A percentile compares a stretch with the other conserved stretches of the same genome.
Evolutionary conservation across 23 tunicate genomes (phyloP).

Genomic region (Oikopleura vanhoeffeni): DNA sequence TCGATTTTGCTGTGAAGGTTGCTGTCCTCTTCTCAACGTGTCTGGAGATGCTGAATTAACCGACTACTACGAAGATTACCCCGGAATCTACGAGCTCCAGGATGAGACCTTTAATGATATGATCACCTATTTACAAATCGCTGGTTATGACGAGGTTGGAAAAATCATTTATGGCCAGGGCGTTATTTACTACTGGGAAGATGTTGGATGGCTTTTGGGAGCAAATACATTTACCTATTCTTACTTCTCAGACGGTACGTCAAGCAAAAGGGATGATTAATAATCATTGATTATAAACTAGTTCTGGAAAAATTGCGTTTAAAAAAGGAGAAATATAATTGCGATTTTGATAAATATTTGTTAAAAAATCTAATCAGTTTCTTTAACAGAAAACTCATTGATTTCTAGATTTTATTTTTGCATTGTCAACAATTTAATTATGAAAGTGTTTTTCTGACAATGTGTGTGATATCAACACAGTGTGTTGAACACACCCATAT

Average conservation of each 20-base stretch:
- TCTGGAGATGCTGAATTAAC: neutral
- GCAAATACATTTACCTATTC: neutral
- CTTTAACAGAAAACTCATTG: too few relatives aligned
- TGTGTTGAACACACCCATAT: too few relatives aligned
- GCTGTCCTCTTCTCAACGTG: neutral
- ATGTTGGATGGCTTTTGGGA: neutral
- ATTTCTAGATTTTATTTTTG: too few relatives aligned
- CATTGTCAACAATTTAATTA: too few relatives aligned
- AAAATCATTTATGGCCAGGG: neutral
- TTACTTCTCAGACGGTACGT: neutral
- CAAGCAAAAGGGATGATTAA: too few relatives aligned
- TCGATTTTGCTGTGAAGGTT: neutral
- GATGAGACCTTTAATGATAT: neutral
- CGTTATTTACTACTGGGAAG: neutral
- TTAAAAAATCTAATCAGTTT: too few relatives aligned
- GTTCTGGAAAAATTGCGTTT: too few relatives aligned
- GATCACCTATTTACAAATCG: neutral
- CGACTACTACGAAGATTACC: neutral
- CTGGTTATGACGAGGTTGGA: neutral
- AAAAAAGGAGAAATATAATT: too few relatives aligned
- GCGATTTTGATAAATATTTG: too few relatives aligned
- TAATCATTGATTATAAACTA: too few relatives aligned
- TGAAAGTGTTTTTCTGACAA: too few relatives aligned
- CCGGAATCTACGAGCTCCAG: neutral
- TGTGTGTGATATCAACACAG: too few relatives aligned